Evolutionary conservation across 1,140 invertebrate genomes (phyloP).

Genomic region (Bombus terrestris): DNA sequence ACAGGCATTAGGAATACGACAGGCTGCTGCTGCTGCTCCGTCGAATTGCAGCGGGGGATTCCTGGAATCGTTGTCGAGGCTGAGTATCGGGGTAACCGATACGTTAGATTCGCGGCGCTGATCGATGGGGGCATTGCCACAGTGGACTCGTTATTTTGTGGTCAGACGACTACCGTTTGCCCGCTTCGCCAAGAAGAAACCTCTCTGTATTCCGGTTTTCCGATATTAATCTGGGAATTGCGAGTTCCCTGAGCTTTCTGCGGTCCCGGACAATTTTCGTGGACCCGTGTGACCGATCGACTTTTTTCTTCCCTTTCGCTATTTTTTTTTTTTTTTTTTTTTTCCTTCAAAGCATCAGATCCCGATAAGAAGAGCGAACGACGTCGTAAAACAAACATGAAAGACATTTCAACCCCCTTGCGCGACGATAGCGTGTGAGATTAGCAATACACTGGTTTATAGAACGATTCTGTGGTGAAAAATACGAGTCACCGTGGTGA

Average conservation of each 20-base stretch:
- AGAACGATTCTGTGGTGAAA: not conserved
- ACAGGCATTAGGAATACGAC: not conserved
- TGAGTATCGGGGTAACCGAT: not conserved
- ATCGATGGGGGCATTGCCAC: not conserved
- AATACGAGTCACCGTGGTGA: not conserved
- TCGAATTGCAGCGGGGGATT: not conserved
- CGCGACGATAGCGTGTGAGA: no score
- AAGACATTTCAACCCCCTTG: no score
- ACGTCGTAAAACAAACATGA: not conserved
- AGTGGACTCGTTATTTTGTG: not conserved
- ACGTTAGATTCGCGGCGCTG: not conserved
- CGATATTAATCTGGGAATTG: slow-evolving; percentile 29
- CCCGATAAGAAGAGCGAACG: not conserved
- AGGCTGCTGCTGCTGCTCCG: not conserved
- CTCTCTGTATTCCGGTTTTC: not conserved
- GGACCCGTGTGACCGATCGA: not conserved
- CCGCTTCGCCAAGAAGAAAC: not conserved
- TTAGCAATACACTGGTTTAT: no score
- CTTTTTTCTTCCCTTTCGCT: not conserved
- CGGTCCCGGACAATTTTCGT: not conserved
- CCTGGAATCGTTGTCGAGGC: not conserved
- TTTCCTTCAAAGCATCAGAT: not conserved
- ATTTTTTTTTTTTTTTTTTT: no score
- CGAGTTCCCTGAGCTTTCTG: not conserved
- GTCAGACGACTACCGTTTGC: not conserved